Conservation (phyloP, 30 jellyfish, hydroid and myxozoan species). For the Morbakka virulenta region DNA sequence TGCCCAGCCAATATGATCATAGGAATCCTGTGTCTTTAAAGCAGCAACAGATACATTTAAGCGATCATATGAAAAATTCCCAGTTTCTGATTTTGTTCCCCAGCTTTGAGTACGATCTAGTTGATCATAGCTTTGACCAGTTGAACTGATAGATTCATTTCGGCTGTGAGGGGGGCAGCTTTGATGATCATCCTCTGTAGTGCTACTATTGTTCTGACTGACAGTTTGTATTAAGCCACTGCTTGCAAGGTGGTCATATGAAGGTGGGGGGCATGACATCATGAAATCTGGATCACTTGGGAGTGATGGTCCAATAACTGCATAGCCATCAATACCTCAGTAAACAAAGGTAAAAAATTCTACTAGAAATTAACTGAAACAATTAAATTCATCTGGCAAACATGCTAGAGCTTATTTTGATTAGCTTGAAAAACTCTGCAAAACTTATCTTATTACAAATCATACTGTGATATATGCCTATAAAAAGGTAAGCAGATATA, state of each 20-base stretch:
- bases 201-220: neutral
- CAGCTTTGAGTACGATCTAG: constrained; percentile 61
- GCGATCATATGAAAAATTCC: constrained; percentile 31
- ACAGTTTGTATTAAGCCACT: constrained; percentile 26
- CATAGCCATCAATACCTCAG: constrained; percentile 21
- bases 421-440: no score
- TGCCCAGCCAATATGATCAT: constrained; percentile 41
- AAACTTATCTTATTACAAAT: no score
- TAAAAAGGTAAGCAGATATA: no score
- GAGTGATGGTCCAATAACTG: constrained; percentile 11
- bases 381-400: no score
- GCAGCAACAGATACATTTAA: constrained; percentile 14
- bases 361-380: no score
- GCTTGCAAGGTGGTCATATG: constrained; percentile 46
- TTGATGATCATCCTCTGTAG: constrained; percentile 28
- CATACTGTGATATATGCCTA: no score
- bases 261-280: constrained; percentile 39
- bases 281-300: constrained; percentile 32
- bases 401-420: no score
- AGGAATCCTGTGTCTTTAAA: constrained; percentile 1
- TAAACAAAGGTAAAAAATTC: no score
- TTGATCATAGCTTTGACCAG: constrained; percentile 43
- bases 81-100: constrained; percentile 27
- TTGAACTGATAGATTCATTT: neutral
- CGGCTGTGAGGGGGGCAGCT: constrained; percentile 28